Percentiles rank a stretch among this genome's conserved stretches.
Conservation (phyloP, 2,888 invertebrate genomes). For the Thumatha senex region DNA sequence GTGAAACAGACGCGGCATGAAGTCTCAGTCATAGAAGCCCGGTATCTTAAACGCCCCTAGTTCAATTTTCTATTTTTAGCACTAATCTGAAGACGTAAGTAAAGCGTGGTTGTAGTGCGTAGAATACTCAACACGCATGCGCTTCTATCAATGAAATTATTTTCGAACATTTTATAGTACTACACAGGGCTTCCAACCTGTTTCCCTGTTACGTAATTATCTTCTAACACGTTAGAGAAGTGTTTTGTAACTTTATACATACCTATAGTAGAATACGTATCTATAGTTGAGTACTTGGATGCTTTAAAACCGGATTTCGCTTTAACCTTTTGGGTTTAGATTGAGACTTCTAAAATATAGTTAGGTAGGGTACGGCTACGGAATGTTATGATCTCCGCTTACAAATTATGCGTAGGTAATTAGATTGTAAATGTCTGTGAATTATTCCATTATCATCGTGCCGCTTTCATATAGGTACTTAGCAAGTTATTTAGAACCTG, state of each 20-base stretch:
- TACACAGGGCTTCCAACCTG: conserved; percentile 36
- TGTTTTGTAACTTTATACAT: conserved; percentile 35
- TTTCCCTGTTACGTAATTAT: conserved; percentile 34
- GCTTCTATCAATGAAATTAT: conserved; percentile 44
- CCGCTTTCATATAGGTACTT: not conserved
- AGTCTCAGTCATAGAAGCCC: conserved; percentile 28
- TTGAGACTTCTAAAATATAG: not conserved
- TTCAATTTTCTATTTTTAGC: conserved; percentile 46
- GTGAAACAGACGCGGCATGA: conserved; percentile 25
- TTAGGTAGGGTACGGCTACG: conserved; percentile 11
- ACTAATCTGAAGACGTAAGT: conserved; percentile 24
- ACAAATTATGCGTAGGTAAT: not conserved
- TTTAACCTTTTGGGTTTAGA: conserved; percentile 25
- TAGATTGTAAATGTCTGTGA: not conserved
- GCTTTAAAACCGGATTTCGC: conserved; percentile 35
- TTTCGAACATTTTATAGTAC: conserved; percentile 39
- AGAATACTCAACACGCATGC: conserved; percentile 37
- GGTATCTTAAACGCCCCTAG: conserved; percentile 40
- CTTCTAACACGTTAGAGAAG: conserved; percentile 29
- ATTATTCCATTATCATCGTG: not conserved
- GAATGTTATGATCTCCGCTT: not conserved
- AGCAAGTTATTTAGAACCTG: not conserved
- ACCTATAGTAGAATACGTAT: conserved; percentile 21
- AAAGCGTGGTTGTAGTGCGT: conserved; percentile 29
- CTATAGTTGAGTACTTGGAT: conserved; percentile 21